Base-by-base conservation (phyloP, 2,113 vertebrate genomes). In the Ceratotherium simum region DNA sequence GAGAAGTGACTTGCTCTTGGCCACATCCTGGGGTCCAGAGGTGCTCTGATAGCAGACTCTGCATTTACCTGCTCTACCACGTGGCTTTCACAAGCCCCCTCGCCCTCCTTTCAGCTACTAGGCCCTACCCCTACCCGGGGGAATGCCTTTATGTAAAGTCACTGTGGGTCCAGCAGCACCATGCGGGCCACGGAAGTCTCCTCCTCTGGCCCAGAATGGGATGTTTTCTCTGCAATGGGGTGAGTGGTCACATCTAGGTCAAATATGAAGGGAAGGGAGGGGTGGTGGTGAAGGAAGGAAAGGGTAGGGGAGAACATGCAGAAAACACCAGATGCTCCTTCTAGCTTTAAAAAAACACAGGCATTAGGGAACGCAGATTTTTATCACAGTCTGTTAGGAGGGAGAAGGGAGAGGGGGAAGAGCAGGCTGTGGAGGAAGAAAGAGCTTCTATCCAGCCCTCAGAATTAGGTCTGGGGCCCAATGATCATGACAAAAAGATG, bases 251-350 rank as follows among this genome's bases (percentile, higher is more conserved):
- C 87, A 51, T 81, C 64, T 39, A 78, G 96, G 96, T 97, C 93
- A 96, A 90, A 89, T 42, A 81, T 10, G 54, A 85, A 85, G 84
- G 21, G n/a, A 80, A n/a, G 18, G 62, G 33, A 29, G n/a, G 56
- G 12, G 64, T 4, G 29, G 36, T 25, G 58, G 27, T 56, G 58
- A 51, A 72, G 73, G 91, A 42, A 86, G 54, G 5, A 46, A 6
- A 91, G 29, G 76, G 46, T 48, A 96, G 62, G 58, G 60, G 48
- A 58, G 58, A 80, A 72, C 78, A 90, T 2, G 14, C 58, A 64
- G 76, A 84, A 96, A 96, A 96, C 86, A 90, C 69, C 96, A 96
- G 97, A 90, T 97, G 96, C 90, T 96, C 75, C 93, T 83, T 96
- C 48, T 90, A 92, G 90, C 46, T 96, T 79, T 7, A 62, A 60